phyloP scores from a whole-genome alignment of 2,113 vertebrate genomes.

The Eolophus roseicapilla region DNA sequence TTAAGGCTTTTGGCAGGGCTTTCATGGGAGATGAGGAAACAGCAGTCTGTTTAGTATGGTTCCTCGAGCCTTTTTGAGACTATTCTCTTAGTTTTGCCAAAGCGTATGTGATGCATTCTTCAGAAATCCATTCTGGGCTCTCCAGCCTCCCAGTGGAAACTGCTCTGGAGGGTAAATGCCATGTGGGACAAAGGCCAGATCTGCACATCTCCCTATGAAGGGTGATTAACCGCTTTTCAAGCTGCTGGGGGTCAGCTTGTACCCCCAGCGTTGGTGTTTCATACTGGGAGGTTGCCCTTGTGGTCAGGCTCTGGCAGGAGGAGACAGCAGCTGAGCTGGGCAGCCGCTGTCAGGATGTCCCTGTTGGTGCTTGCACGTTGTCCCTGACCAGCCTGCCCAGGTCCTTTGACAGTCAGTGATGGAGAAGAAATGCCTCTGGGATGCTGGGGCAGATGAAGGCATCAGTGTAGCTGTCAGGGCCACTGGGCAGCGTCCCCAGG shows the following conservation, averaged over 20 bases:
- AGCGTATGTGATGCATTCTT: background rate
- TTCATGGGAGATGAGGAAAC: background rate
- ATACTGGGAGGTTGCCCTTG: fast-evolving
- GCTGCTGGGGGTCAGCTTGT: background rate
- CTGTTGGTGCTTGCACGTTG: too few species aligned
- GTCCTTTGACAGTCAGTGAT: background rate
- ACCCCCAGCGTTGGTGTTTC: fast-evolving
- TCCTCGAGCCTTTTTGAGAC: background rate
- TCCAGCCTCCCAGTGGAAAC: background rate
- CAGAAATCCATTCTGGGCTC: background rate
- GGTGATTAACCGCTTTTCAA: fast-evolving
- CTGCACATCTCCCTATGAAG: background rate
- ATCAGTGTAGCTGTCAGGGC: fast-evolving
- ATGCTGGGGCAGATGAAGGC: background rate
- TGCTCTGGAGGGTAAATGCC: background rate
- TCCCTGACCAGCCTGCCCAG: background rate
- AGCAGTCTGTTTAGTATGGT: background rate
- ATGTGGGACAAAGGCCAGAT: background rate
- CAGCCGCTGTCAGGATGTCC: background rate
- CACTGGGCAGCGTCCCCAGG: fast-evolving
- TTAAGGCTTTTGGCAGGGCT: background rate
- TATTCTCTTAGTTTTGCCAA: background rate
- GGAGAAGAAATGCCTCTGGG: background rate
- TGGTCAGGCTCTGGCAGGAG: fast-evolving
- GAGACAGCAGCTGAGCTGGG: background rate